Evolutionary conservation across 2,113 vertebrate genomes (phyloP).

Genomic region (Bothrops jararaca): DNA sequence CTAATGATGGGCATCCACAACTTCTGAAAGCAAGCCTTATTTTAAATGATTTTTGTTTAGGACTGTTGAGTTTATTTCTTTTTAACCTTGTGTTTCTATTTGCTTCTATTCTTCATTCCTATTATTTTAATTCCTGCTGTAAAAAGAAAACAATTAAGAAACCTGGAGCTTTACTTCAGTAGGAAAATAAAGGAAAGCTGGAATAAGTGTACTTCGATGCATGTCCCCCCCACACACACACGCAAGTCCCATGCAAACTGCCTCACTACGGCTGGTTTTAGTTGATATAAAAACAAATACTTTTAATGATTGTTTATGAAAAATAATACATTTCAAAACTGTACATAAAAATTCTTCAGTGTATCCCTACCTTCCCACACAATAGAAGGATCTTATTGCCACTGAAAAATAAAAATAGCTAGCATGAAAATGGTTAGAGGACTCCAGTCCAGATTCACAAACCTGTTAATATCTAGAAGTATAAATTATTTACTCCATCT

Average conservation of each 20-base stretch:
- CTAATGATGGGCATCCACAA: background rate
- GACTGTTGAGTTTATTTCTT: background rate
- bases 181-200: background rate
- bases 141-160: background rate
- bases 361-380: background rate
- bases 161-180: background rate
- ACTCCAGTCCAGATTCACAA: background rate
- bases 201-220: background rate
- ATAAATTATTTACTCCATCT: conserved; percentile 26
- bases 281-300: conserved; percentile 27
- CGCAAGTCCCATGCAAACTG: background rate
- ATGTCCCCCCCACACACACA: background rate
- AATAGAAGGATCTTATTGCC: background rate
- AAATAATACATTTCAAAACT: conserved; percentile 34
- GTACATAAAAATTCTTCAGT: conserved; percentile 38
- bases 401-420: background rate
- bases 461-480: conserved; percentile 22
- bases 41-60: background rate
- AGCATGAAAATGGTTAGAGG: conserved; percentile 2
- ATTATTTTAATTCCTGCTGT: background rate
- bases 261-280: background rate
- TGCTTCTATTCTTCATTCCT: background rate
- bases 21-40: background rate
- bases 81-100: background rate
- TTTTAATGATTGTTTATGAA: conserved; percentile 37